Conservation (phyloP, 2,888 invertebrate species). For the Pyrocoelia pectoralis region DNA sequence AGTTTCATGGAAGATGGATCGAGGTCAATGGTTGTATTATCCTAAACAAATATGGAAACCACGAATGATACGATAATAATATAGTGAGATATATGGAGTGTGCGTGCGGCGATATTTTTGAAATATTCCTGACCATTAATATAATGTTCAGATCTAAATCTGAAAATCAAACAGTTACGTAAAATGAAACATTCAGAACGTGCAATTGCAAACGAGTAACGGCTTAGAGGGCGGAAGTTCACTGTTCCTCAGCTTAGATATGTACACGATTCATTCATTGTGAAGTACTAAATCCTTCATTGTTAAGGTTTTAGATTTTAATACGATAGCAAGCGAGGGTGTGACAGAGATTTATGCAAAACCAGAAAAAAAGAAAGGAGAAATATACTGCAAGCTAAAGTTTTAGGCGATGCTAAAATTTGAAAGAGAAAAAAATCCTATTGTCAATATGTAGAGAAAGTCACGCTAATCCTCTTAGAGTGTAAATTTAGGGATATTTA, state of each 20-base stretch:
- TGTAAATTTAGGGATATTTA: too few relatives aligned
- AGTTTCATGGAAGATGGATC: too few relatives aligned
- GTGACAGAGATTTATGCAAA: slow-evolving; percentile 8
- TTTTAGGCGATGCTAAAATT: not conserved
- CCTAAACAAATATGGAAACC: too few relatives aligned
- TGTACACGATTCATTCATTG: slow-evolving; percentile 16
- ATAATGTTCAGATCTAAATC: slow-evolving; percentile 19
- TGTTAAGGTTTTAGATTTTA: slow-evolving; percentile 20
- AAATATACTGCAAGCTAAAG: not conserved
- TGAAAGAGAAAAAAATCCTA: not conserved
- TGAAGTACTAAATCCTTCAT: slow-evolving; percentile 15
- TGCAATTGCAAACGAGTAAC: slow-evolving; percentile 25
- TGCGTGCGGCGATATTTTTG: not conserved
- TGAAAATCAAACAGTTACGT: slow-evolving; percentile 23
- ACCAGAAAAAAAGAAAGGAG: not conserved
- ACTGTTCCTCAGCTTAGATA: slow-evolving; percentile 15
- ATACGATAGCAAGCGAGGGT: slow-evolving; percentile 9
- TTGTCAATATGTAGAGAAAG: too few relatives aligned
- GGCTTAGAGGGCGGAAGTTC: slow-evolving; percentile 30
- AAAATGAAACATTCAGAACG: slow-evolving; percentile 28
- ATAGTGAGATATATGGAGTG: too few relatives aligned
- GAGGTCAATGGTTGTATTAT: too few relatives aligned
- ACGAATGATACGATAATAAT: too few relatives aligned
- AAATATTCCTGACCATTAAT: slow-evolving; percentile 27
- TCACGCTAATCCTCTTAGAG: too few relatives aligned